Percentiles rank a stretch among this genome's conserved stretches.
Evolutionary conservation across 2,113 vertebrate genomes (phyloP).

Genomic region (Rhinopithecus roxellana): DNA sequence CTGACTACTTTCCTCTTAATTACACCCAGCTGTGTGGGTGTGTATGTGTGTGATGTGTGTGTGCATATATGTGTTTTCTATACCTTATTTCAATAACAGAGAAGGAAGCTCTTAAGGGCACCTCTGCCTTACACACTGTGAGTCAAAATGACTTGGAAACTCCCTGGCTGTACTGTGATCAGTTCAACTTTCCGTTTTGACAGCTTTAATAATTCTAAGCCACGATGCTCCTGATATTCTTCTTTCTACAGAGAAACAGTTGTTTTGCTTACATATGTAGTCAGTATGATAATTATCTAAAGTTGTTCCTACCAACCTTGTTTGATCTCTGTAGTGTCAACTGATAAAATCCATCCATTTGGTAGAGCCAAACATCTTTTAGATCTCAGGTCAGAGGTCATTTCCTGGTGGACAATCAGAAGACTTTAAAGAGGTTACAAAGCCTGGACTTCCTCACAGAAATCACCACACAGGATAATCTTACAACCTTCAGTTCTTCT

Average conservation of each 20-base stretch:
- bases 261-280: slow-evolving; percentile 40
- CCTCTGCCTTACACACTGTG: background rate
- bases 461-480: background rate
- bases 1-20: slow-evolving; percentile 26
- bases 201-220: slow-evolving; percentile 27
- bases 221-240: background rate
- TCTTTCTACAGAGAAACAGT: slow-evolving; percentile 43
- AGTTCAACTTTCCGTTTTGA: slow-evolving; percentile 51
- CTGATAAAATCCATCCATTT: slow-evolving; percentile 52
- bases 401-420: slow-evolving; percentile 48
- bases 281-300: slow-evolving; percentile 39
- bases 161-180: slow-evolving; percentile 29
- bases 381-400: slow-evolving; percentile 40
- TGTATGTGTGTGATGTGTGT: background rate
- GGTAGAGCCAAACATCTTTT: slow-evolving; percentile 2
- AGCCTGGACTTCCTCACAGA: slow-evolving; percentile 51
- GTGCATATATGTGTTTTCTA: background rate
- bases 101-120: background rate
- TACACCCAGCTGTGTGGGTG: background rate
- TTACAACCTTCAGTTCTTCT: background rate
- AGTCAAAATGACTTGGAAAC: slow-evolving; percentile 55
- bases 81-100: slow-evolving; percentile 18
- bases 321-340: slow-evolving; percentile 44
- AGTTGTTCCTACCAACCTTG: background rate
- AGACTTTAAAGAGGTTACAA: slow-evolving; percentile 50